These are phyloP conservation scores for Struthidea cinerea DNA, from an alignment of 2,113 vertebrate species.

Conservation along the genomic window DNA sequence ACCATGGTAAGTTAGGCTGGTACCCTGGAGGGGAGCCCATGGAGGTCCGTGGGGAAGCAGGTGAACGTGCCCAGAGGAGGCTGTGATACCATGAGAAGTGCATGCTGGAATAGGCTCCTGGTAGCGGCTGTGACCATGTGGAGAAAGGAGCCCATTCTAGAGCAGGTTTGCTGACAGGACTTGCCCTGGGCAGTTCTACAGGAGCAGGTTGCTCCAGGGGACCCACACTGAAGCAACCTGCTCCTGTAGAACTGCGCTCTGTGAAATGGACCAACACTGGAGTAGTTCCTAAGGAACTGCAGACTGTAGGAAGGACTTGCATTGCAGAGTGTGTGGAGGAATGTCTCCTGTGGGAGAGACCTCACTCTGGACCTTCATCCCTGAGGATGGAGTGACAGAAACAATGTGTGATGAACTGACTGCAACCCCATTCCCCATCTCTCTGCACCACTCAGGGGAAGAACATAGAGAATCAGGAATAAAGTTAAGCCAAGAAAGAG, in stretches of 20 bases:
- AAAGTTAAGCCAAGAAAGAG: not conserved
- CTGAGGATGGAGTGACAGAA: not conserved
- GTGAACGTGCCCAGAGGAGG: not conserved
- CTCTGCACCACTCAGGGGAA: not conserved
- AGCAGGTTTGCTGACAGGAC: not conserved
- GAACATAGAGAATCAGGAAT: not conserved
- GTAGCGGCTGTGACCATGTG: not conserved
- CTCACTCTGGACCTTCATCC: not conserved
- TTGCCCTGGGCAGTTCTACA: not conserved
- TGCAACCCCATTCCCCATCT: too few species aligned
- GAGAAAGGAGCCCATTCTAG: not conserved
- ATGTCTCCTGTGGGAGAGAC: not conserved
- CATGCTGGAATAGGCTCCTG: not conserved
- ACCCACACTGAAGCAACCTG: fast-evolving
- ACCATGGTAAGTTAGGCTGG: too few species aligned
- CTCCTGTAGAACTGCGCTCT: not conserved
- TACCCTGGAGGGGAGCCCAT: fast-evolving
- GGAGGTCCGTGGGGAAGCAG: too few species aligned
- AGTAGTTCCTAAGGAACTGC: not conserved
- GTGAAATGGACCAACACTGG: not conserved
- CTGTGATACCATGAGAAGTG: not conserved
- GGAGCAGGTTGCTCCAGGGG: not conserved
- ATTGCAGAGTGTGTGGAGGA: not conserved
- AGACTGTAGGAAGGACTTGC: not conserved
- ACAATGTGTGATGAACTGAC: too few species aligned